phyloP scores from a whole-genome alignment of 1,140 invertebrate species.

The Drosophila equinoxialis region DNA sequence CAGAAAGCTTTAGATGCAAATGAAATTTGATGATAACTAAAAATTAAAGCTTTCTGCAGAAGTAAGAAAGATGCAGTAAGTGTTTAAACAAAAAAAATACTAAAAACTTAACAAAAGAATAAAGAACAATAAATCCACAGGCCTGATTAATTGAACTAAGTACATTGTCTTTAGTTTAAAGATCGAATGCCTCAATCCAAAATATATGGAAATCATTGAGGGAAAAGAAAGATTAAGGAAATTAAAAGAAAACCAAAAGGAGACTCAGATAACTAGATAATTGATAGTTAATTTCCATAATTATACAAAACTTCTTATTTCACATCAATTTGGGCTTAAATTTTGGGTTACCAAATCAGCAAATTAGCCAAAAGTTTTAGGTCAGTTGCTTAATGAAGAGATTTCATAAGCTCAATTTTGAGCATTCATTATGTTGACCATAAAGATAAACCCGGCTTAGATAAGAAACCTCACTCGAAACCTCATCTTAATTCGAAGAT shows the following conservation, averaged over 20 bases:
- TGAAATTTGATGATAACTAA: not conserved
- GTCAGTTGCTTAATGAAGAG: slow-evolving; percentile 42
- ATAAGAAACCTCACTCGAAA: slow-evolving; percentile 30
- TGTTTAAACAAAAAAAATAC: slow-evolving; percentile 32
- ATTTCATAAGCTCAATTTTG: slow-evolving; percentile 15
- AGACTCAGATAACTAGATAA: not conserved
- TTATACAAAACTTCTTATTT: not conserved
- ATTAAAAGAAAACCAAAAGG: too few species aligned
- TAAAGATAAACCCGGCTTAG: slow-evolving; percentile 23
- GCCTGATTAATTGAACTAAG: not conserved
- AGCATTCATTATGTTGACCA: slow-evolving; percentile 25
- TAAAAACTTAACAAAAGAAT: slow-evolving; percentile 3
- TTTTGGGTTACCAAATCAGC: not conserved
- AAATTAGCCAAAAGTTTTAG: slow-evolving; percentile 38
- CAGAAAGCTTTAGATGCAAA: slow-evolving; percentile 10
- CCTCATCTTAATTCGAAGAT: slow-evolving; percentile 22
- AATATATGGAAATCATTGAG: not conserved
- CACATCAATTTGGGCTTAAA: not conserved
- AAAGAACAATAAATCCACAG: slow-evolving; percentile 24
- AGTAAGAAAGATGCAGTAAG: slow-evolving; percentile 30
- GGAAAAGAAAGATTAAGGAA: not conserved
- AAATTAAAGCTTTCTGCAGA: not conserved
- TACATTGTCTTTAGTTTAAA: too few species aligned
- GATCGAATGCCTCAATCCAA: too few species aligned
- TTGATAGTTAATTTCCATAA: too few species aligned